These are phyloP conservation scores for Thymallus thymallus DNA, from an alignment of 2,113 vertebrate genomes.

Conservation along the genomic window DNA sequence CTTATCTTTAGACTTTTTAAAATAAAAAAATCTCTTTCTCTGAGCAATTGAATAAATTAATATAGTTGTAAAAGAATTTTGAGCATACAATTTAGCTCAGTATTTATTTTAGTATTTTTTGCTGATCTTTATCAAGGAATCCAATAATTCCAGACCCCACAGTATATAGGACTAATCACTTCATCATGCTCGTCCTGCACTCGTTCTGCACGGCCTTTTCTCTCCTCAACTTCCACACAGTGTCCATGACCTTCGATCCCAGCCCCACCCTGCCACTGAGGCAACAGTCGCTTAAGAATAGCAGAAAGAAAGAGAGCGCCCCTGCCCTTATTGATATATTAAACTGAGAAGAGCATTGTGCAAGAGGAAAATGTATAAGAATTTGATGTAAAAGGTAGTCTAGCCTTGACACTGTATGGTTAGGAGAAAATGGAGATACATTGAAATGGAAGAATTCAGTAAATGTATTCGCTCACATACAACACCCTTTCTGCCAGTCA, in stretches of 20 bases:
- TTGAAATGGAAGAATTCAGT: slow-evolving; percentile 71
- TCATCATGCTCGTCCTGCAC: slow-evolving; percentile 39
- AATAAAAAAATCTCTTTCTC: too few relatives aligned
- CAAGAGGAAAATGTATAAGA: slow-evolving; percentile 66
- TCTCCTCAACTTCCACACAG: slow-evolving; percentile 21
- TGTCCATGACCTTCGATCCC: slow-evolving; percentile 62
- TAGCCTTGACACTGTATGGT: slow-evolving; percentile 73
- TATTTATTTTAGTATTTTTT: too few relatives aligned
- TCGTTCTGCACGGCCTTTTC: slow-evolving; percentile 26
- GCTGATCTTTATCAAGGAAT: too few relatives aligned
- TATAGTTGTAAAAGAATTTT: too few relatives aligned
- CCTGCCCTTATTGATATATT: slow-evolving; percentile 58
- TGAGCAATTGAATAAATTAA: too few relatives aligned
- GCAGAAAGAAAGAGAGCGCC: slow-evolving; percentile 31
- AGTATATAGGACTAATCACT: slow-evolving; percentile 17
- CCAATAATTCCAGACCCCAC: too few relatives aligned
- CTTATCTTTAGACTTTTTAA: too few relatives aligned
- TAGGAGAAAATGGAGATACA: slow-evolving; percentile 61
- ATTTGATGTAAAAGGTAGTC: slow-evolving; percentile 69
- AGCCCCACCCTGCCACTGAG: slow-evolving; percentile 30
- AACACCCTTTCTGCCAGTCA: too few relatives aligned
- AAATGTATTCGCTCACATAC: slow-evolving; percentile 57
- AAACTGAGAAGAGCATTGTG: slow-evolving; percentile 57
- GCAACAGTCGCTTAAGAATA: slow-evolving; percentile 22
- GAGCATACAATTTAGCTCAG: too few relatives aligned